Evolutionary conservation across 1,140 invertebrate genomes (phyloP), one percentile per base, ranked within the genome.

Genomic region (Idris sp.): DNA sequence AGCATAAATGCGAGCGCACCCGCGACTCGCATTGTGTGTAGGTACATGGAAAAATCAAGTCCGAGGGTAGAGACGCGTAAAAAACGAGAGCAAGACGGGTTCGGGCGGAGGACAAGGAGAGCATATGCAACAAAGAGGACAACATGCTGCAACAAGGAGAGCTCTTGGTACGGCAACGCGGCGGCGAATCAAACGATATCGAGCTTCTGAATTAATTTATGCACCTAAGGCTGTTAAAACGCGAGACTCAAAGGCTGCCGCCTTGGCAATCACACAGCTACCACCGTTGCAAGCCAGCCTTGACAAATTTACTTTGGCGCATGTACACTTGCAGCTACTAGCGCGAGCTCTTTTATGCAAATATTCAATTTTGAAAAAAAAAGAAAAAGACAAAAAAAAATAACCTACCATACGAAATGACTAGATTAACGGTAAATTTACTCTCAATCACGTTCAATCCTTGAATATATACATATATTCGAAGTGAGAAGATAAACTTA

Each of bases 181-280:
- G 82, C 82, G 83, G 85, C 82, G 81, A 86, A 87, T 87, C 85
- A 86, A 87, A 86, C 86, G 81, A 86, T 86, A 86, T 86, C 80
- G 74, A 81, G 76, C 81, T 83, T 83, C 82, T 86, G 81, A 80
- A 86, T 86, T 88, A 87, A 87, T 87, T 86, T 86, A 86, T 86
- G 82, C 83, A 84, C 83, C 81, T 77, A 76, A 82, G 84, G 83
- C 82, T 83, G 84, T 87, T 88, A 84, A 86, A 88, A 86, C 79
- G 81, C 79, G 83, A 85, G 82, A 86, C 83, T 86, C 85, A 86
- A 86, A 87, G 84, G 81, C 76, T 61, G 76, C 84, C 82, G 84
- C 79, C 78, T 76, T 69, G 54, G 79, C 82, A 83, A 86, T 85
- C 82, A 78, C 80, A 81, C 79, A 76, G 64, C 81, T 81, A 83